Base-by-base conservation (phyloP, 2,797 vertebrate genomes). In the Xiphophorus birchmanni region DNA sequence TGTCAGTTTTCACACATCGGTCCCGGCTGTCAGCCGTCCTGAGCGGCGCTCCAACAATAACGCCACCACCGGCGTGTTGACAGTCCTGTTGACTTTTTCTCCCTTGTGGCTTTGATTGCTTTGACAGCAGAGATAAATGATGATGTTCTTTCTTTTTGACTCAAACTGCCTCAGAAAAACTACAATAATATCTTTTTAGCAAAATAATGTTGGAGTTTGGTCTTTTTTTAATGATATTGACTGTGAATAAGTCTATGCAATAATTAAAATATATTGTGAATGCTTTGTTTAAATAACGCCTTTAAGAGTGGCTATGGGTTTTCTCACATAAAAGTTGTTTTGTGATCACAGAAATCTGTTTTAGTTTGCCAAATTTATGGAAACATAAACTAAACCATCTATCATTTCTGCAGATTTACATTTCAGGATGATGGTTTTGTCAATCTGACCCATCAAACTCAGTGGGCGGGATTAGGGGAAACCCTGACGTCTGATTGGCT, bases 121-220 rank as follows among this genome's bases (percentile, higher is more conserved):
- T 63, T 65, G 75, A 76, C 75, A 76, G 29, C 42, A 32, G n/a
- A n/a, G 50, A 78, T 18, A n/a, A 76, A 76, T 63, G 75, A 75
- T 45, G 40, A 48, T 47, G 42, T 58, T 47, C 58, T 48, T 29
- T 35, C 42, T 47, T 45, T 63, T 63, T 65, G 56, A 63, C 58
- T 76, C 42, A 76, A 65, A 76, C 42, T 32, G 54, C 40, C 58
- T 18, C 42, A 63, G 42, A 37, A 32, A 52, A 50, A 26, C 29
- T 50, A 23, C 7, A 42, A 37, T 7, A 52, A 11, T 21, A 23
- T 42, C 11, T 69, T 69, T 40, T 5, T 21, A 21, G 37, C 8
- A 5, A 69, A 69, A 42, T 26, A 40, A 23, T 11, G 5, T 12
- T 40, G 8, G 7, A 40, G 63, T 37, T 35, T 0, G 35, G 9